Conservation (phyloP, 2,797 vertebrate genomes). For the Gymnoscopelus braueri region DNA sequence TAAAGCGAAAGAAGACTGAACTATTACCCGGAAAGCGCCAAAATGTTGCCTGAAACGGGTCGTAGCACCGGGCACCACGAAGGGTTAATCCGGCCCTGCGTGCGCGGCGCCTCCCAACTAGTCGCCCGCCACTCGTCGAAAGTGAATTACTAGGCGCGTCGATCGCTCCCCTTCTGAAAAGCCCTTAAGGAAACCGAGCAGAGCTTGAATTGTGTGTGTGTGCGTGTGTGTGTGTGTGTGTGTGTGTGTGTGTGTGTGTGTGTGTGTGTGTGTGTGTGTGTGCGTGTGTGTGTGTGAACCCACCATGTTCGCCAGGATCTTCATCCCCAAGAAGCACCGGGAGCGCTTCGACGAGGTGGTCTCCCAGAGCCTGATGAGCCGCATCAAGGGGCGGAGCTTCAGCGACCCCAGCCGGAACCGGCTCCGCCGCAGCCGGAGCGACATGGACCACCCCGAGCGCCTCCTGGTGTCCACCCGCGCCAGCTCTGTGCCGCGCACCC, state of each 20-base stretch:
- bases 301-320: conserved; percentile 87
- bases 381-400: conserved; percentile 89
- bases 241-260: not conserved
- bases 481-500: conserved; percentile 92
- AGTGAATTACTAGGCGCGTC: too few relatives aligned
- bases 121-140: too few relatives aligned
- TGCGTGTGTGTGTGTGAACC: conserved; percentile 27
- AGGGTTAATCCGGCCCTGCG: too few relatives aligned
- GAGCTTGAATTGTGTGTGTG: too few relatives aligned
- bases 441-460: conserved; percentile 90
- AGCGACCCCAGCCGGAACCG: conserved; percentile 86
- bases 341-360: conserved; percentile 97
- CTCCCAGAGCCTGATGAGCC: conserved; percentile 93
- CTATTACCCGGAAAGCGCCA: too few relatives aligned
- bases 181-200: too few relatives aligned
- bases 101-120: too few relatives aligned
- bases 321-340: conserved; percentile 98
- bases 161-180: too few relatives aligned
- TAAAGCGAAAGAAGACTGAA: too few relatives aligned
- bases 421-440: conserved; percentile 93
- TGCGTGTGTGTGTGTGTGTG: too few relatives aligned
- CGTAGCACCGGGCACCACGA: too few relatives aligned
- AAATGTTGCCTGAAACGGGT: too few relatives aligned
- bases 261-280: not conserved
- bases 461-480: conserved; percentile 94